Base-by-base conservation (phyloP, 2,797 vertebrate genomes). In the Babyrousa celebensis region DNA sequence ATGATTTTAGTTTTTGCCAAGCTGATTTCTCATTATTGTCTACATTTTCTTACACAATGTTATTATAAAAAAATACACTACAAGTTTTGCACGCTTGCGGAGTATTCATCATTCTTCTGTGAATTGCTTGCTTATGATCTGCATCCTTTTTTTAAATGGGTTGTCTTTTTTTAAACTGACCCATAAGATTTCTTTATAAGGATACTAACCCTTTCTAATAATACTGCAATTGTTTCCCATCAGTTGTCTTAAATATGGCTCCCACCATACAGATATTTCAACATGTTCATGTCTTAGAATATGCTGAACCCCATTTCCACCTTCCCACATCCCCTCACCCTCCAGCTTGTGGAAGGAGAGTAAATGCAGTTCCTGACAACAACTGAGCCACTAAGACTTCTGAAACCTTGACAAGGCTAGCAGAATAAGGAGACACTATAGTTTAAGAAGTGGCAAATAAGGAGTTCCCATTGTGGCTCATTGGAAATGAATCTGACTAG, bases 31-130 rank as follows among this genome's bases (percentile, higher is more conserved):
- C 63, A 58, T 70, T 58, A 56, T 70, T 89, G 20, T 91, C 36
- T 75, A 12, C 7, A 79, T 77, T 82, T 82, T 60, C 65, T 84
- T 89, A 48, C 91, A 20, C n/a, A 58, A n/a, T 48, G 11, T 71
- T 75, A 48, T 17, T 70, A 75, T 79, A 21, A 85, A 85, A 85
- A 84, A 60, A 62, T 36, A 75, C 25, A 65, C 5, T 32, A 48
- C 52, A 20, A 58, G 83, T 56, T 89, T 82, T 74, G 21, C 1
- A 74, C 11, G 36, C 27, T 91, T 93, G 70, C 83, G 70, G 60
- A 65, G 43, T 89, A 88, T 77, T 75, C 72, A 3, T 94, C 78
- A 71, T 93, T 77, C n/a, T 86, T 89, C 29, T 80, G 16, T 70
- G 32, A 88, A 85, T 90, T 96, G 82, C 16, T 78, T 89, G 6